Conservation (phyloP, 2,888 invertebrate genomes). For the Watsonalla cultraria region DNA sequence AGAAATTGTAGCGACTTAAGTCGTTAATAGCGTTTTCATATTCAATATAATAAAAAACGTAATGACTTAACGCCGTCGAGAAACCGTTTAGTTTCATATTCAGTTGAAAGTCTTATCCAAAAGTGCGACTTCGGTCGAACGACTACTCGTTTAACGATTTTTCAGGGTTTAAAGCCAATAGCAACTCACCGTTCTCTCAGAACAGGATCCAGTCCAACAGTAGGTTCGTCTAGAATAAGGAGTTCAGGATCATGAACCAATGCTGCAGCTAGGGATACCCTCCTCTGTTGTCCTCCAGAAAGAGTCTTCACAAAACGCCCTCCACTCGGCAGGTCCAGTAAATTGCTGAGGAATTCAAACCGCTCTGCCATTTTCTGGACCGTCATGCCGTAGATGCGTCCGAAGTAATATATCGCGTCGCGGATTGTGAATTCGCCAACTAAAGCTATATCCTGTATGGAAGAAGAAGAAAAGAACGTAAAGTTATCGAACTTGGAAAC, state of each 20-base stretch:
- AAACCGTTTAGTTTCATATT: too few relatives aligned
- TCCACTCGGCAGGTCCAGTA: constrained; percentile 87
- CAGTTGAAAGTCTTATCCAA: too few relatives aligned
- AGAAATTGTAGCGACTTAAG: too few relatives aligned
- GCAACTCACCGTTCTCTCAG: constrained; percentile 85
- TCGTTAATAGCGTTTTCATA: too few relatives aligned
- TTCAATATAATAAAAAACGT: too few relatives aligned
- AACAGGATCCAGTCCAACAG: constrained; percentile 95
- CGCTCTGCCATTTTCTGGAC: constrained; percentile 81
- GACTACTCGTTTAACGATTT: too few relatives aligned
- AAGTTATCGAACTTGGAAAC: too few relatives aligned
- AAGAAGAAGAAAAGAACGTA: background rate
- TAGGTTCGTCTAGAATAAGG: constrained; percentile 94
- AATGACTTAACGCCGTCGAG: too few relatives aligned
- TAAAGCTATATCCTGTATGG: constrained; percentile 86
- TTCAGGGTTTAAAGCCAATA: too few relatives aligned
- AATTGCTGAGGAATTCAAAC: constrained; percentile 82
- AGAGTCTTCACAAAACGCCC: constrained; percentile 81
- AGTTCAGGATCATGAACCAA: constrained; percentile 93
- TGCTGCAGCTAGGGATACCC: constrained; percentile 93
- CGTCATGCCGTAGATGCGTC: constrained; percentile 88
- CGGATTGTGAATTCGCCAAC: constrained; percentile 89
- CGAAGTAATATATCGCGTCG: constrained; percentile 92
- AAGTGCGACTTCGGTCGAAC: too few relatives aligned
- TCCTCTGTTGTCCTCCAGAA: constrained; percentile 94